Base-by-base conservation (phyloP, 2,113 vertebrate genomes). In the Halcyon malimbica region DNA sequence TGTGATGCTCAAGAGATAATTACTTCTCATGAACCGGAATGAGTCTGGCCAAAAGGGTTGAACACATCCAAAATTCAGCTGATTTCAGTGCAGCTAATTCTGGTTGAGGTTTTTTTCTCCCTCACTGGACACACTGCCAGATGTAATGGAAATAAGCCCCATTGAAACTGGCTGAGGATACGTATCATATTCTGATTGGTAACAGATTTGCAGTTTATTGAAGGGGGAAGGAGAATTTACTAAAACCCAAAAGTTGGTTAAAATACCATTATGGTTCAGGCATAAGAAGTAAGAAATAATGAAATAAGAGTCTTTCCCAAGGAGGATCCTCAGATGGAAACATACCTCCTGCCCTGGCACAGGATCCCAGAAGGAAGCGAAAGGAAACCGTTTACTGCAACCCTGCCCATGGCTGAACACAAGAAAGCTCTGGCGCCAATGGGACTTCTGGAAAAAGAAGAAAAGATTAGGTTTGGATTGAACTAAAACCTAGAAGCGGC, bases 1-100 rank as follows among this genome's bases (percentile, higher is more conserved):
- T 91, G 93, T 77, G 93, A 96, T 94, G 88, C 88, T 96, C 93
- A 89, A 94, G 78, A 97, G 94, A 95, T 96, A 96, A 93, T 96
- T 93, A 94, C 92, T 95, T 97, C 96, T 96, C 91, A 94, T 93
- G 96, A 97, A 94, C 81, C 13, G 4, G 94, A 96, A 94, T 88
- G 56, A 91, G 87, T 94, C 93, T 95, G 85, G 95, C 93, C 96
- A 96, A 90, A 96, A 95, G 91, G 65, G 65, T 48, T 96, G 95
- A 95, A 87, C 70, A 35, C 75, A 90, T 97, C 93, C 95, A 94
- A 96, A 95, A 94, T 91, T 76, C 64, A 96, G 78, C 83, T 89
- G 93, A 96, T 94, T 95, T 94, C 88, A 96, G 85, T 80, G 85
- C 71, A 90, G 83, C 88, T 96, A 94, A 96, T 96, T 94, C 88